Conservation (phyloP, 2,888 invertebrate species). For the Homarus gammarus region DNA sequence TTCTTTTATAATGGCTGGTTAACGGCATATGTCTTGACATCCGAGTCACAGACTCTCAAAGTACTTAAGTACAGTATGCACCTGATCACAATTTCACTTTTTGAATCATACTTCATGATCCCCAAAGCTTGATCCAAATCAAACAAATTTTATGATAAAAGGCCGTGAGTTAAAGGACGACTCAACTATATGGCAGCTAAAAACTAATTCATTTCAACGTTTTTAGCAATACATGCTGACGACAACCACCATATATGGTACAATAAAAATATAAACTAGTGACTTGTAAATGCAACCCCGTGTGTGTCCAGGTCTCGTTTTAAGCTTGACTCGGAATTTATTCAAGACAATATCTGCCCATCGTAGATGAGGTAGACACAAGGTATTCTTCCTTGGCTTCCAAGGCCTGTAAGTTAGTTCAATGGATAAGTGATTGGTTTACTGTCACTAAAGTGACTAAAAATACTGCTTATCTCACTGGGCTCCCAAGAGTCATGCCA, state of each 20-base stretch:
- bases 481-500: constrained; percentile 18
- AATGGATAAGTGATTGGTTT: constrained; percentile 39
- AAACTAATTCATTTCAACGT: no score
- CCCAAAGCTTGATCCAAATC: not conserved
- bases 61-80: no score
- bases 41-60: no score
- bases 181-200: no score
- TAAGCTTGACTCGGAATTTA: not conserved
- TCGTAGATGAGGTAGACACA: constrained; percentile 21
- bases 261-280: not conserved
- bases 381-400: constrained; percentile 24
- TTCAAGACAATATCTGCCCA: constrained; percentile 5
- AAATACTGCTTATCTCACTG: not conserved
- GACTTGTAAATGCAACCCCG: not conserved
- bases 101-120: not conserved
- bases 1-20: no score
- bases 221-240: no score
- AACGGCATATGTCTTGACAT: no score
- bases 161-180: not conserved
- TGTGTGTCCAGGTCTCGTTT: not conserved
- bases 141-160: not conserved
- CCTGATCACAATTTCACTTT: not conserved
- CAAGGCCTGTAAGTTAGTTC: constrained; percentile 45
- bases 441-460: constrained; percentile 35
- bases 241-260: no score